phyloP scores from a whole-genome alignment of 2,888 invertebrate genomes.

The Arge pagana region DNA sequence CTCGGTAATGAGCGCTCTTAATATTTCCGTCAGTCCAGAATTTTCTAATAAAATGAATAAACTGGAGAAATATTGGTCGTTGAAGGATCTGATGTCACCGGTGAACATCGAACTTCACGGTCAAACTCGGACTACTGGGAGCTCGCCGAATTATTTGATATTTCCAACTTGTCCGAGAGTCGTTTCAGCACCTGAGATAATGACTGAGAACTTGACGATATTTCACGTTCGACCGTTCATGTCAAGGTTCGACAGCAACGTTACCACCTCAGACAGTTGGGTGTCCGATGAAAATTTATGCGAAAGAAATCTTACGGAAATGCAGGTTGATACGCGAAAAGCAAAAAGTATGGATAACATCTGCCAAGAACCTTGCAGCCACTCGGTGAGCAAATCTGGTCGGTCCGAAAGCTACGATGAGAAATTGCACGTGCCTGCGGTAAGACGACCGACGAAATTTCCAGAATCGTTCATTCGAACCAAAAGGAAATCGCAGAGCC shows the following conservation, averaged over 20 bases:
- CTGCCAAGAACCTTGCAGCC: not conserved
- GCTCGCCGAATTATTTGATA: constrained; percentile 39
- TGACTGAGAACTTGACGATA: constrained; percentile 32
- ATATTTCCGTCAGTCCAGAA: constrained; percentile 33
- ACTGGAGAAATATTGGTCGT: constrained; percentile 48
- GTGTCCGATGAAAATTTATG: constrained; percentile 35
- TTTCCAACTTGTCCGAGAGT: constrained; percentile 44
- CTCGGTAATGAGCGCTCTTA: constrained; percentile 38
- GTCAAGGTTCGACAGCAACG: constrained; percentile 25
- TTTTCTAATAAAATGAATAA: constrained; percentile 39
- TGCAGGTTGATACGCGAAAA: not conserved
- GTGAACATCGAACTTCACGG: constrained; percentile 29
- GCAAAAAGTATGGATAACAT: constrained; percentile 12
- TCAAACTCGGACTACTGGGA: constrained; percentile 21
- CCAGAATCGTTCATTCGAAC: constrained; percentile 41
- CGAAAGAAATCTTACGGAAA: not conserved
- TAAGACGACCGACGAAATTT: constrained; percentile 34
- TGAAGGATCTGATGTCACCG: constrained; percentile 43
- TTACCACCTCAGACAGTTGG: constrained; percentile 38
- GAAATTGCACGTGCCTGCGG: constrained; percentile 2
- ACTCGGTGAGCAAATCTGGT: constrained; percentile 27
- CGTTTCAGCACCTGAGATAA: constrained; percentile 45
- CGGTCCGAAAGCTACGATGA: constrained; percentile 16
- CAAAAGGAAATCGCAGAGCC: constrained; percentile 31
- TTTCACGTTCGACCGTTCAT: constrained; percentile 34